These are phyloP conservation scores for Drosophila truncata DNA, from an alignment of 1,140 invertebrate species.

Conservation along the genomic window DNA sequence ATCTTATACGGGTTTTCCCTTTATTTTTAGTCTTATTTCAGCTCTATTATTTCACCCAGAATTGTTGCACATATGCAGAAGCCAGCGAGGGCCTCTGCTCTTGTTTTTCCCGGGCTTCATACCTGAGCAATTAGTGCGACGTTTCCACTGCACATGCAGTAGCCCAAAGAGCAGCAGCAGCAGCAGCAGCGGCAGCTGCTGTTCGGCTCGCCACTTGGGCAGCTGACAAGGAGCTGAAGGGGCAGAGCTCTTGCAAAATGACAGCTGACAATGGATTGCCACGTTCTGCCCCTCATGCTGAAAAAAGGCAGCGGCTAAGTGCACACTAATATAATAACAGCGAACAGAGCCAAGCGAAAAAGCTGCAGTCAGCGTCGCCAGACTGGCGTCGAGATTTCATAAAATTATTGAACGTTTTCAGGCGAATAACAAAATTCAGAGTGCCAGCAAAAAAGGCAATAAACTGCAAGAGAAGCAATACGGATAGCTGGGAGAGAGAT, in stretches of 20 bases:
- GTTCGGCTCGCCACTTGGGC: slow-evolving; percentile 30
- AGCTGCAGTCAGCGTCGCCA: slow-evolving; percentile 70
- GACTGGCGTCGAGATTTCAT: slow-evolving; percentile 53
- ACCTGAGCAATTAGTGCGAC: slow-evolving; percentile 79
- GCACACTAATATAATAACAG: slow-evolving; percentile 38
- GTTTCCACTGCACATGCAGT: slow-evolving; percentile 58
- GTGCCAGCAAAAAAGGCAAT: slow-evolving; percentile 36
- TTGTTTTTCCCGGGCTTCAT: slow-evolving; percentile 60
- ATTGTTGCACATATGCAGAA: slow-evolving; percentile 11
- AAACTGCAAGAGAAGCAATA: slow-evolving; percentile 47
- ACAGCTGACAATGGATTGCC: slow-evolving; percentile 57
- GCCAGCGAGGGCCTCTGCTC: slow-evolving; percentile 38
- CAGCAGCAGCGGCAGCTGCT: slow-evolving; percentile 7
- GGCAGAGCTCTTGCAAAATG: slow-evolving; percentile 53
- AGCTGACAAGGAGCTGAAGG: slow-evolving; percentile 48
- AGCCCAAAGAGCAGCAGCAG: slow-evolving; percentile 20
- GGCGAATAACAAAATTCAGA: slow-evolving; percentile 47
- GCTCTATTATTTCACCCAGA: neutral
- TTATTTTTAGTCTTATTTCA: neutral
- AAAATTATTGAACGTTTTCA: slow-evolving; percentile 59
- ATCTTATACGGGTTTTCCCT: neutral
- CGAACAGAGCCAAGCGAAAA: slow-evolving; percentile 25
- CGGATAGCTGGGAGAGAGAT: neutral
- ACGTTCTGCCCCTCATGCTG: slow-evolving; percentile 24
- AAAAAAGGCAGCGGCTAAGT: slow-evolving; percentile 34